Percentiles rank a stretch among this genome's conserved stretches.
These are phyloP conservation scores for Drosophila emarginata DNA, from an alignment of 2,888 invertebrate species.

Conservation along the genomic window DNA sequence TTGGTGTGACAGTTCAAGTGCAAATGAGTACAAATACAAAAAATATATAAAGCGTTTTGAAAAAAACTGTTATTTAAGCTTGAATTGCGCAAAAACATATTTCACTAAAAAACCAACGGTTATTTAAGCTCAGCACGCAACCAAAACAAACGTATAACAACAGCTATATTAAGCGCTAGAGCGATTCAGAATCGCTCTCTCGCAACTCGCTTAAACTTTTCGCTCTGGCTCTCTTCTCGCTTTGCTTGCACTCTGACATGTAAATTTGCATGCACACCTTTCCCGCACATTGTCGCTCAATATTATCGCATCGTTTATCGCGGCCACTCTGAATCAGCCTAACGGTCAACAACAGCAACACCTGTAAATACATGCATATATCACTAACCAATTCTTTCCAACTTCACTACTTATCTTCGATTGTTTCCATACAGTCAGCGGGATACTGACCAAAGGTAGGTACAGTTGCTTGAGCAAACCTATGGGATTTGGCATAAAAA, in stretches of 20 bases:
- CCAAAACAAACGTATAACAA: background rate
- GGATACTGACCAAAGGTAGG: conserved; percentile 82
- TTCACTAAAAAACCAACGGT: background rate
- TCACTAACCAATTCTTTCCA: background rate
- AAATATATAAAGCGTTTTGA: background rate
- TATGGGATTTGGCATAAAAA: conserved; percentile 89
- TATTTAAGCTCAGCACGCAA: background rate
- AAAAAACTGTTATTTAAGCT: background rate
- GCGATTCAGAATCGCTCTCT: background rate
- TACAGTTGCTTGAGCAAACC: conserved; percentile 86
- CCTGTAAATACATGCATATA: background rate
- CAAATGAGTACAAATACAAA: background rate
- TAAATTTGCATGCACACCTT: background rate
- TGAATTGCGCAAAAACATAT: background rate
- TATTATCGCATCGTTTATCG: background rate
- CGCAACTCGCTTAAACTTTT: background rate
- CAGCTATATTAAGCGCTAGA: background rate
- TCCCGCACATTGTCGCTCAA: background rate
- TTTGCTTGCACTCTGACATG: background rate
- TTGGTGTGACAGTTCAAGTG: background rate
- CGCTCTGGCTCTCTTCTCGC: background rate
- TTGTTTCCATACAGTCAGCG: conserved; percentile 23
- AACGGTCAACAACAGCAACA: conserved; percentile 30
- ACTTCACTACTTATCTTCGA: too few species aligned
- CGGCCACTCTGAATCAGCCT: background rate